A percentile compares a stretch with the other conserved stretches of the same genome.
These are phyloP conservation scores for Peromyscus polionotus DNA, from an alignment of 2,113 vertebrate genomes.

Conservation along the genomic window DNA sequence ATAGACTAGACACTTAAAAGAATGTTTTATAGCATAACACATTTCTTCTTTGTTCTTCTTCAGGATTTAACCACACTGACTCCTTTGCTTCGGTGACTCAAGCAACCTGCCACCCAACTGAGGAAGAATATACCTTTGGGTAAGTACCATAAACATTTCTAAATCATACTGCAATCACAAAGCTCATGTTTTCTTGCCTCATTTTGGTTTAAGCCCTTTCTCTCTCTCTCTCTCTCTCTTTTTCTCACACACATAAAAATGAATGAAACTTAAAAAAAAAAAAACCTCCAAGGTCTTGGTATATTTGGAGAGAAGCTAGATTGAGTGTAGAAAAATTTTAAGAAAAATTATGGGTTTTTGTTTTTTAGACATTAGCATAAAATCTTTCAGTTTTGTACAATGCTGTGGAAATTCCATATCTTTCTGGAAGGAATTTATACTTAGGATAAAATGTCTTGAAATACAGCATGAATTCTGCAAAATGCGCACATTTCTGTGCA, in stretches of 20 bases:
- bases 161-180: not conserved
- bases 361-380: not conserved
- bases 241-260: not conserved
- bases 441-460: not conserved
- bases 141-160: conserved; percentile 34
- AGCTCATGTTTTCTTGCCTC: not conserved
- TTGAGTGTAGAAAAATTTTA: not conserved
- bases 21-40: not conserved
- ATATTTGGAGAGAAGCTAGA: not conserved
- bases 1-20: not conserved
- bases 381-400: conserved; percentile 1
- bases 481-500: not conserved
- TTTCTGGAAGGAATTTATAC: conserved; percentile 18
- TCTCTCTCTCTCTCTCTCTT: too few species aligned
- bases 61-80: not conserved
- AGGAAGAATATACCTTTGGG: conserved; percentile 21
- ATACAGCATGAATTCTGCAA: not conserved
- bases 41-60: conserved; percentile 41
- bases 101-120: not conserved
- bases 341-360: not conserved
- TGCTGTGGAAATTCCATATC: not conserved
- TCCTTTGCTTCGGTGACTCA: not conserved
- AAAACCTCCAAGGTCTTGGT: not conserved
- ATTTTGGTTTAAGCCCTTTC: not conserved
- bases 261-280: not conserved